These are phyloP conservation scores for Cryptocheilus praepositus DNA, from an alignment of 2,888 invertebrate species.

Conservation along the genomic window DNA sequence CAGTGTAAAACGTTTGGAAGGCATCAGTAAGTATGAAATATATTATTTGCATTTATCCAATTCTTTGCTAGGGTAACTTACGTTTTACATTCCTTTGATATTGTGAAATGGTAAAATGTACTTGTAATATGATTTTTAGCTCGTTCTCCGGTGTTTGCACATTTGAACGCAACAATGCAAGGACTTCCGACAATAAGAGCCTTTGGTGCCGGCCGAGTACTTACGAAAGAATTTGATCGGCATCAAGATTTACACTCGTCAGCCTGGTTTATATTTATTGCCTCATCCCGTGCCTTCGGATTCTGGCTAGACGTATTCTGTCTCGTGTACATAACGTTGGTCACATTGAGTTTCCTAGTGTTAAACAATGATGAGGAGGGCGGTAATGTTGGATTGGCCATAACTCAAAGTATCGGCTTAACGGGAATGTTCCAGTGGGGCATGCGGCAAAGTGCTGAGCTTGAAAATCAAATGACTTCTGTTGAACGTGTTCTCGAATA, in stretches of 20 bases:
- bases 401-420: conserved; percentile 87
- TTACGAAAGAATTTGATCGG: conserved; percentile 87
- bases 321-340: conserved; percentile 88
- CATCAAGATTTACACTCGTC: conserved; percentile 92
- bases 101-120: background rate
- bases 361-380: conserved; percentile 76
- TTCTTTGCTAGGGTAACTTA: background rate
- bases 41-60: too few species aligned
- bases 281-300: conserved; percentile 94
- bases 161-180: conserved; percentile 90
- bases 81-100: background rate
- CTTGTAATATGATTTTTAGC: conserved; percentile 77
- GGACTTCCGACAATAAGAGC: conserved; percentile 95
- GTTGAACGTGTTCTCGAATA: conserved; percentile 89
- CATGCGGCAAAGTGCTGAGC: conserved; percentile 93
- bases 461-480: conserved; percentile 91
- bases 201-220: conserved; percentile 86
- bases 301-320: conserved; percentile 94
- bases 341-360: conserved; percentile 90
- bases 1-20: conserved; percentile 88
- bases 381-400: conserved; percentile 86
- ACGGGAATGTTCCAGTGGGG: conserved; percentile 92
- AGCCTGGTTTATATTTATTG: conserved; percentile 93
- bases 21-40: conserved; percentile 89
- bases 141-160: conserved; percentile 96